Evolutionary conservation across 2,113 vertebrate species (phyloP), one percentile per base, ranked within the genome.

Genomic region (Paraplagusia blochii): DNA sequence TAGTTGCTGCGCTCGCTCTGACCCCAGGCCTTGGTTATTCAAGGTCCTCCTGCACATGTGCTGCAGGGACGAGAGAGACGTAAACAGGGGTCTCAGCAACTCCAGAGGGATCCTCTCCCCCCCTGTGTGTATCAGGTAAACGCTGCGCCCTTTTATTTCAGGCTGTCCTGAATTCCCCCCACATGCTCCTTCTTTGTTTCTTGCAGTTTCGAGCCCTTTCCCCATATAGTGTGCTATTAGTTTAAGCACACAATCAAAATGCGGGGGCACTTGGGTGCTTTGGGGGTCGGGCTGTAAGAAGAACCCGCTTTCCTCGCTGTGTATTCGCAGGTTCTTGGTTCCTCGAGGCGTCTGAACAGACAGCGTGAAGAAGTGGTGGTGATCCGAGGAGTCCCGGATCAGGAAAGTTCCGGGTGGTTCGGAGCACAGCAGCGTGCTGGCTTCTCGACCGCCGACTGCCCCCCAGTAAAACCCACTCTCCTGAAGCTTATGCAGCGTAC

Each of bases 391-490:
- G 90, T 99, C 97, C 4, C 97, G 93, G 83, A 99, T 93, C 69
- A 99, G 91, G 81, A 99, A 99, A 74, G 97, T 98, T 47, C 97
- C 97, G 0, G 94, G 90, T 0, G 94, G 91, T 73, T 99, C 93
- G 0, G 92, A 44, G 69, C 92, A 94, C 42, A 99, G 93, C 69
- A 95, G 89, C 63, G 93, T 79, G 83, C 94, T 94, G 67, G 97
- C 97, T 69, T 99, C 93, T 4, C 92, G 92, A 3, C 96, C 97
- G 0, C 92, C 93, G 60, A 99, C 91, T 0, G 96, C 86, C 58
- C 94, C 94, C 95, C 95, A 99, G 90, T 99, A 99, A 85, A 98
- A 99, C 65, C 97, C 96, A 35, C 97, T 98, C 85, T 98, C 93
- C 85, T 96, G 92, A 53, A 99, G 92, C 83, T 98, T 98, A 77